Base-by-base conservation (phyloP, 2,888 invertebrate genomes). In the Formica aserva region DNA sequence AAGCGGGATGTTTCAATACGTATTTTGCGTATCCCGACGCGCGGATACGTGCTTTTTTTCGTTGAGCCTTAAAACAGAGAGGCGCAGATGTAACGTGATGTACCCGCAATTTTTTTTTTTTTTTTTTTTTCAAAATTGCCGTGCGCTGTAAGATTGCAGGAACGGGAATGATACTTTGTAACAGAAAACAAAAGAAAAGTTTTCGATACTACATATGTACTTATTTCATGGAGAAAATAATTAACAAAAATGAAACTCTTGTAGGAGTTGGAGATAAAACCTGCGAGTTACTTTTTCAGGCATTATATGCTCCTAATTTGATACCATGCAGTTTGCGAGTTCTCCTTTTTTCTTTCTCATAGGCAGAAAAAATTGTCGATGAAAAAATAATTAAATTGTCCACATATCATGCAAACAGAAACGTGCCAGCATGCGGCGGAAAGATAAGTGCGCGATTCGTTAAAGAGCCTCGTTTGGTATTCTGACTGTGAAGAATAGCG, bases 1-100 rank as follows among this genome's bases (percentile, higher is more conserved):
- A 60, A n/a, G 32, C 60, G 71, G 71, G 57, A 78, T 78, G 71
- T 78, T 78, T 78, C 72, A 78, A 78, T 78, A 78, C 60, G 72
- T 45, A 60, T 60, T 78, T 78, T 45, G 57, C 32, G 57, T 41
- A 57, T 57, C 57, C 71, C 60, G 52, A 22, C 52, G 26, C 52
- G 26, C 11, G 57, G n/a, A 66, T 57, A 45, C 29, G 71, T 13
- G 22, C 57, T 45, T 60, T 45, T 1, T 15, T 15, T 41, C n/a
- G 18, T 78, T 32, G 45, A 78, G 60, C 22, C 18, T 78, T 60
- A 18, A 55, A 71, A 77, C 15, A 22, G 29, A 72, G 32, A 32
- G n/a, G 15, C n/a, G 48, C n/a, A 13, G 29, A 69, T 32, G 8
- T 52, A 52, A 8, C 52, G 26, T 18, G 57, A 72, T 32, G 55